Conservation (phyloP, 2,797 vertebrate genomes). For the Centropyge bicolor region DNA sequence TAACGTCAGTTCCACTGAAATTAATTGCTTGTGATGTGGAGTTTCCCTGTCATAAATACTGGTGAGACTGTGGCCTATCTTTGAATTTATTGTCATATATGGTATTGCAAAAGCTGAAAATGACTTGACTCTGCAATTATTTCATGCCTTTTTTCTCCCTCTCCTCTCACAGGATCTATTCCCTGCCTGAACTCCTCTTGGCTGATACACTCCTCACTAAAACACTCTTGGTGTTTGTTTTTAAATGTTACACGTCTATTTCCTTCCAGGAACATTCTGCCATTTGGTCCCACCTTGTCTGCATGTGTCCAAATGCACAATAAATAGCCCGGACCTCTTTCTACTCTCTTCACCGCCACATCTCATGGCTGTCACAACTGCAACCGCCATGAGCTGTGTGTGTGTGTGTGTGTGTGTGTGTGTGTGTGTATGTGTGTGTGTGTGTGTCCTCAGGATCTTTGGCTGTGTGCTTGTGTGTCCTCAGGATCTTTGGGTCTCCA, state of each 20-base stretch:
- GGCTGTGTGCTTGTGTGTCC: constrained; percentile 54
- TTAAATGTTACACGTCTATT: constrained; percentile 59
- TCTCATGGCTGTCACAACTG: constrained; percentile 45
- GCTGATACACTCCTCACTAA: constrained; percentile 31
- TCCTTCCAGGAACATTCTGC: constrained; percentile 59
- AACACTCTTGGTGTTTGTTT: constrained; percentile 61
- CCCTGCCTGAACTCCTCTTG: constrained; percentile 22
- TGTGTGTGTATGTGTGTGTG: constrained; percentile 33
- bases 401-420: constrained; percentile 35
- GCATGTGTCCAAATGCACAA: constrained; percentile 39
- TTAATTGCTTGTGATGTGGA: neutral
- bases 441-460: constrained; percentile 27
- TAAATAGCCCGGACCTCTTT: constrained; percentile 36
- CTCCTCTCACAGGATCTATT: constrained; percentile 22
- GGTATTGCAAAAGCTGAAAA: constrained; percentile 18
- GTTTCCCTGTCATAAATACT: neutral
- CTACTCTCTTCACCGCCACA: constrained; percentile 30
- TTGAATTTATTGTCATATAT: constrained; percentile 4
- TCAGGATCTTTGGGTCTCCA: constrained; percentile 61
- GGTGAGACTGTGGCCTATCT: neutral
- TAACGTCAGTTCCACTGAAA: neutral
- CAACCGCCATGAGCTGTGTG: constrained; percentile 28
- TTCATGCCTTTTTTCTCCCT: constrained; percentile 1
- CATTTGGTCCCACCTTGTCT: constrained; percentile 47
- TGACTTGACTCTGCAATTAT: constrained; percentile 17